Evolutionary conservation across 2,797 vertebrate species (phyloP).

Genomic region (Gouania willdenowi): DNA sequence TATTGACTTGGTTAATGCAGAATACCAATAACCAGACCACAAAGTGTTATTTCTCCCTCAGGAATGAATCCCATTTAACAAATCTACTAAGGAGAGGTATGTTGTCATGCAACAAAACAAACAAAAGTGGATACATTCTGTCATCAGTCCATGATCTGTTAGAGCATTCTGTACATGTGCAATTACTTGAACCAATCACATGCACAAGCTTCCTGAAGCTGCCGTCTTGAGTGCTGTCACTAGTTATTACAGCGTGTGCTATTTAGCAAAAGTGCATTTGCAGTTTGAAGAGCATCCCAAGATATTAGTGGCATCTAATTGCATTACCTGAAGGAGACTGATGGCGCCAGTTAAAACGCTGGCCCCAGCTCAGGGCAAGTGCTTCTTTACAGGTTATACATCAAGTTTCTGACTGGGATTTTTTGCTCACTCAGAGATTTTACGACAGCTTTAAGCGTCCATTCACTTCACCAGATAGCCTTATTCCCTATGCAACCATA

Average conservation of each 20-base stretch:
- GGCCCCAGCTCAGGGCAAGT: constrained; percentile 78
- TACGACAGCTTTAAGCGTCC: constrained; percentile 72
- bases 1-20: constrained; percentile 13
- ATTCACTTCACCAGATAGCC: constrained; percentile 43
- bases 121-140: constrained; percentile 53
- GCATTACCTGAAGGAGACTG: constrained; percentile 84
- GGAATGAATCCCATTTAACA: constrained; percentile 1
- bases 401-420: constrained; percentile 77
- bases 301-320: constrained; percentile 86
- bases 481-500: constrained; percentile 48
- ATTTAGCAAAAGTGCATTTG: constrained; percentile 82
- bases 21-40: constrained; percentile 9
- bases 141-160: constrained; percentile 59
- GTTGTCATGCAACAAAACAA: constrained; percentile 53
- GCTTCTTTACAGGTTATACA: constrained; percentile 78
- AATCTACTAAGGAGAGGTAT: constrained; percentile 14
- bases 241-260: constrained; percentile 77
- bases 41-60: constrained; percentile 13
- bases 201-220: constrained; percentile 63
- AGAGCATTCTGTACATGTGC: constrained; percentile 37
- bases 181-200: constrained; percentile 68
- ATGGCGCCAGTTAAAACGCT: constrained; percentile 82
- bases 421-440: constrained; percentile 82
- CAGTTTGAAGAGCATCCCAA: constrained; percentile 81
- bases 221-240: constrained; percentile 74